These are phyloP conservation scores for Porites evermanni DNA, from an alignment of 92 coral and sea anemone genomes.

Conservation along the genomic window DNA sequence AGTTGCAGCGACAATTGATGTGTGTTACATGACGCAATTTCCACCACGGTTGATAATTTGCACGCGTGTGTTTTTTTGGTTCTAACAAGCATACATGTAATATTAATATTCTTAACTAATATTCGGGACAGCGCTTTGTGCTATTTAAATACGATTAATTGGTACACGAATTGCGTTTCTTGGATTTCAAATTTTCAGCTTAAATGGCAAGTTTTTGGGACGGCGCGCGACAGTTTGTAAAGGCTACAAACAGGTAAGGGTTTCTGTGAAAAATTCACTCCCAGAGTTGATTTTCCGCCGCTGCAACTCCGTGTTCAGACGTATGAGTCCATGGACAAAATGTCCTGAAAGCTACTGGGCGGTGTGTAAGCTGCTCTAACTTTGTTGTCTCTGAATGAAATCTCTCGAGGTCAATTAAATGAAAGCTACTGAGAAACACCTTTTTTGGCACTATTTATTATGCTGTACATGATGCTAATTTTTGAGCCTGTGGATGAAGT, in stretches of 20 bases:
- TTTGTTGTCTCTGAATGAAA: not conserved
- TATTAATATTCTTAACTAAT: not conserved
- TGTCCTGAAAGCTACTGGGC: not conserved
- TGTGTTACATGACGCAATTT: slow-evolving; percentile 26
- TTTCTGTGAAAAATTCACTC: too few relatives aligned
- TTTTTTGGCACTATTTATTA: too few relatives aligned
- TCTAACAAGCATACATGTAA: slow-evolving; percentile 5
- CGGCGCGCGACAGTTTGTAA: slow-evolving; percentile 1
- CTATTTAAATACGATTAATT: not conserved
- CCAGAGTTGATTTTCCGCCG: not conserved
- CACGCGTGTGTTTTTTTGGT: not conserved
- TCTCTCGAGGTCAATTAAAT: not conserved
- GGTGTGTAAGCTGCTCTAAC: too few relatives aligned
- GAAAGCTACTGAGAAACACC: too few relatives aligned
- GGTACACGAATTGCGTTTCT: not conserved
- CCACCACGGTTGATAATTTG: not conserved
- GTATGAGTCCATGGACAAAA: not conserved
- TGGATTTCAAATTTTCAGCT: not conserved
- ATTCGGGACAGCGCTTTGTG: not conserved
- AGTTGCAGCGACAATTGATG: slow-evolving; percentile 13
- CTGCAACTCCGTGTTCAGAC: not conserved
- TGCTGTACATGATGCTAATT: not conserved
- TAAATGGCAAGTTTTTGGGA: slow-evolving; percentile 30
- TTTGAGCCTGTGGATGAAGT: too few relatives aligned
- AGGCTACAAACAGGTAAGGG: slow-evolving; percentile 30